Base-by-base conservation (phyloP, 1,140 invertebrate species). In the Drosophila ercepeae region DNA sequence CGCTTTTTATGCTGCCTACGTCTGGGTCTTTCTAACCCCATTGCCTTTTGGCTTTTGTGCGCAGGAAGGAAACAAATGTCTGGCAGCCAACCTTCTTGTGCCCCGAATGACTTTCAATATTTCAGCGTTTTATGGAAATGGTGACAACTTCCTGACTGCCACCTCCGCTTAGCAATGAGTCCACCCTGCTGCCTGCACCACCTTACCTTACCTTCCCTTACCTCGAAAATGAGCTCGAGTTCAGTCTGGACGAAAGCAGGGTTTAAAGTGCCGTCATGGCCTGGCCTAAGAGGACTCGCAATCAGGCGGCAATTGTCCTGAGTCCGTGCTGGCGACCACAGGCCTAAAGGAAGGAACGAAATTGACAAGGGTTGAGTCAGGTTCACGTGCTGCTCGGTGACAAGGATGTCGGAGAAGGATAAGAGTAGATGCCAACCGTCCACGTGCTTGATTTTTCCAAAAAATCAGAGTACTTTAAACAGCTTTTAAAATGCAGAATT, bases 81-180 rank as follows among this genome's bases (percentile, higher is more conserved):
- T 86, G 61, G 58, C 63, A 49, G 45, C 59, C 51, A 60, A 41
- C 67, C 71, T 36, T 54, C 60, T 51, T 65, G 79, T 74, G 74
- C 63, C 58, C 69, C 64, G 45, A 86, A 86, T 81, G 81, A 88
- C 81, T 86, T 88, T 88, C 81, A 86, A 86, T 86, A 86, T 88
- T 81, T 81, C 60, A 81, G 52, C 73, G 78, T 84, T 86, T 81
- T 74, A 88, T 81, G 82, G 69, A 73, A 86, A 88, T 76, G 68
- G 68, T 75, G 76, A 76, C 76, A 84, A 73, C 77, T 81, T 88
- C 81, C 79, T 60, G 76, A 46, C 44, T 42, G 61, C 55, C 54
- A 55, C 50, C 71, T 75, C 51, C 52, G 59, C 29, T 29, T 57
- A 39, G 49, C 36, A 75, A 64, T 59, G 53, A 53, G 25, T 18